phyloP scores from a whole-genome alignment of 2,797 vertebrate genomes.

The Diplodus puntazzo region DNA sequence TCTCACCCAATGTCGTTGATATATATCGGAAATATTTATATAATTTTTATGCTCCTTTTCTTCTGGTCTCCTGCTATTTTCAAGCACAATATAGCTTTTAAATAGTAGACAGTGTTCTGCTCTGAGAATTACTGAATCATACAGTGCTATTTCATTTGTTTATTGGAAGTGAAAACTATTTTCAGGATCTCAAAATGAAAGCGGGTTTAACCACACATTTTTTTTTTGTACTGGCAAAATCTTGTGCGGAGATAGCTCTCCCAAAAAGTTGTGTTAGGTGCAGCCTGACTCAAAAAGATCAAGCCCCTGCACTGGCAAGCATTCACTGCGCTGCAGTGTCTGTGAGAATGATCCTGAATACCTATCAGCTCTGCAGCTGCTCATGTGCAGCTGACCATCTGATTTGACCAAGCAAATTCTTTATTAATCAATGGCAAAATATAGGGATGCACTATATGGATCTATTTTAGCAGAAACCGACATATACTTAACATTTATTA shows the following conservation, averaged over 20 bases:
- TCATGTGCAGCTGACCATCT: slow-evolving; percentile 15
- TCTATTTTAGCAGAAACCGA: no score
- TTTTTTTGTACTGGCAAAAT: background rate
- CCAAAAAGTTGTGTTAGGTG: background rate
- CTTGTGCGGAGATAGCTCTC: slow-evolving; percentile 4
- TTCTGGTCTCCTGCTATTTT: background rate
- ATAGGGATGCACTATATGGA: no score
- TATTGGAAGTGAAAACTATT: background rate
- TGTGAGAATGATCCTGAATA: slow-evolving; percentile 22
- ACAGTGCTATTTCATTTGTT: background rate
- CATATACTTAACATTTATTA: no score
- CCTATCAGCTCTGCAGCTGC: background rate
- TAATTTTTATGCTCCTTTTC: background rate
- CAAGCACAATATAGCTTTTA: background rate
- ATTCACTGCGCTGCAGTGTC: background rate
- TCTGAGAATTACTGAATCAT: slow-evolving; percentile 7
- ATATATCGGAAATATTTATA: background rate
- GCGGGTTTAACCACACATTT: slow-evolving; percentile 1
- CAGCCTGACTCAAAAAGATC: slow-evolving; percentile 7
- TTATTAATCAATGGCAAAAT: background rate
- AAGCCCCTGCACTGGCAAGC: slow-evolving; percentile 11
- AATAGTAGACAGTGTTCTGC: background rate
- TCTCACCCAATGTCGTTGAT: background rate
- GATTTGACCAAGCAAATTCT: background rate
- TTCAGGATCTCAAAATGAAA: background rate